Evolutionary conservation across 1,140 invertebrate species (phyloP).

Genomic region (Gerris buenoi): DNA sequence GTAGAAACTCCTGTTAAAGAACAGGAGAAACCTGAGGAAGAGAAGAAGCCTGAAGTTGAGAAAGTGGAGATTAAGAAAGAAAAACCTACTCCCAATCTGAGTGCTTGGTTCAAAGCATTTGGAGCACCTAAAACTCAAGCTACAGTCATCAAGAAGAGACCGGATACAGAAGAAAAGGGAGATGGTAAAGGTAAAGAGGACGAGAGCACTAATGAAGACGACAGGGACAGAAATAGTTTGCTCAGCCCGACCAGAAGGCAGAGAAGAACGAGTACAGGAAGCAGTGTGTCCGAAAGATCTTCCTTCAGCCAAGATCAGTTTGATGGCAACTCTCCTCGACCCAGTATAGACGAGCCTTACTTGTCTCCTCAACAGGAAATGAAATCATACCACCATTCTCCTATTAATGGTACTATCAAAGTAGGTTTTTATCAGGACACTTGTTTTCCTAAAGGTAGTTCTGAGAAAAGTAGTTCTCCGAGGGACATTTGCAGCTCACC

Average conservation of each 20-base stretch:
- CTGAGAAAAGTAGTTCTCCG: slow-evolving; percentile 45
- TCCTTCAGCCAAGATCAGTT: slow-evolving; percentile 54
- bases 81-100: slow-evolving; percentile 66
- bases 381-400: slow-evolving; percentile 42
- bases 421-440: slow-evolving; percentile 67
- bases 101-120: slow-evolving; percentile 81
- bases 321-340: slow-evolving; percentile 42
- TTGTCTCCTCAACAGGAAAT: slow-evolving; percentile 45
- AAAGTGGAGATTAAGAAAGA: slow-evolving; percentile 36
- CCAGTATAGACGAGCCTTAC: slow-evolving; percentile 45
- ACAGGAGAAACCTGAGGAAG: slow-evolving; percentile 12
- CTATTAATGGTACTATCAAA: slow-evolving; percentile 52
- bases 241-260: slow-evolving; percentile 34
- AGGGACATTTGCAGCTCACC: slow-evolving; percentile 23
- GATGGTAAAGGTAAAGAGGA: slow-evolving; percentile 17
- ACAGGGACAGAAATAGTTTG: slow-evolving; percentile 20
- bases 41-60: slow-evolving; percentile 22
- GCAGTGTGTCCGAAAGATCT: slow-evolving; percentile 53
- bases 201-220: slow-evolving; percentile 16
- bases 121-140: slow-evolving; percentile 50
- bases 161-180: slow-evolving; percentile 15
- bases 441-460: slow-evolving; percentile 46
- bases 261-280: slow-evolving; percentile 49
- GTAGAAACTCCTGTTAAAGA: slow-evolving; percentile 14
- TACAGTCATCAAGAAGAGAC: slow-evolving; percentile 25